A percentile compares a stretch with the other conserved stretches of the same genome.
These are phyloP conservation scores for Marmota flaviventris DNA, from an alignment of 2,113 vertebrate species.

Conservation along the genomic window DNA sequence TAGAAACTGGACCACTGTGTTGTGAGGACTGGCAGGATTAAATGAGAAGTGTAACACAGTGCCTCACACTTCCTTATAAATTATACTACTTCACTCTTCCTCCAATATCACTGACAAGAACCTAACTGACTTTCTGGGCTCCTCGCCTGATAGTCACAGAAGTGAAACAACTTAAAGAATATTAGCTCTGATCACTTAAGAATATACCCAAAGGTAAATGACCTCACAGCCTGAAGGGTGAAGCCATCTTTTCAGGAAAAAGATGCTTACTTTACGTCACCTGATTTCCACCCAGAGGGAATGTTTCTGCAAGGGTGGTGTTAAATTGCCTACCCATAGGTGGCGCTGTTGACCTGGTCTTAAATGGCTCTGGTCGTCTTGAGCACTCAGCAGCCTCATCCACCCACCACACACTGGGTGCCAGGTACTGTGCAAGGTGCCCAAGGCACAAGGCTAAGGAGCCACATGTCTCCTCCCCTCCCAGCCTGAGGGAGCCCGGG, in stretches of 20 bases:
- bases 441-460: not conserved
- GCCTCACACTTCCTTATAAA: fast-evolving
- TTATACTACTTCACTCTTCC: not conserved
- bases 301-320: not conserved
- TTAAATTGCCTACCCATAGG: constrained; percentile 27
- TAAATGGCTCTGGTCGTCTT: not conserved
- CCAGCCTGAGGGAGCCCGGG: too few relatives aligned
- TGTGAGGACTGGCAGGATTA: fast-evolving
- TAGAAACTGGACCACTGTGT: fast-evolving
- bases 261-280: not conserved
- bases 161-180: not conserved
- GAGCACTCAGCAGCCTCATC: not conserved
- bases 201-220: not conserved
- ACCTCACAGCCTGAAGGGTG: not conserved
- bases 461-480: too few relatives aligned
- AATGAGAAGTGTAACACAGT: not conserved
- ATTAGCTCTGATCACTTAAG: not conserved
- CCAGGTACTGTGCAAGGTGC: not conserved
- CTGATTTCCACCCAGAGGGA: not conserved
- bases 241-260: not conserved
- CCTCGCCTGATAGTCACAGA: not conserved
- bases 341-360: constrained; percentile 63
- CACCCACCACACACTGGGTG: not conserved
- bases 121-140: not conserved
- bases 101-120: not conserved